These are phyloP conservation scores for Zapus hudsonius DNA, from an alignment of 2,113 vertebrate species.

Conservation along the genomic window DNA sequence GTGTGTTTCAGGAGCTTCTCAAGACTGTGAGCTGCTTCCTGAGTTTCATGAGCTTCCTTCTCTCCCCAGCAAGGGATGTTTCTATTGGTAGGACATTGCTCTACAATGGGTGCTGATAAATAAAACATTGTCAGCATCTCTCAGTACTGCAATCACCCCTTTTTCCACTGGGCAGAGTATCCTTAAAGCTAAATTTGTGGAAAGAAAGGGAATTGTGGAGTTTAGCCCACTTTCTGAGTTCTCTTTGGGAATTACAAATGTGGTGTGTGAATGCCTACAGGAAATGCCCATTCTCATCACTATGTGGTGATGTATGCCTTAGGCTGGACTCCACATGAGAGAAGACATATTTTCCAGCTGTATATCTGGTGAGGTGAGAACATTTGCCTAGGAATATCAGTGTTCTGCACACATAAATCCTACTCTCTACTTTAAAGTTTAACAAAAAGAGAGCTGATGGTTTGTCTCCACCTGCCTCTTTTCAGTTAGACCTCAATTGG, in stretches of 20 bases:
- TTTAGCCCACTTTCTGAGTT: background rate
- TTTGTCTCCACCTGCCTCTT: conserved; percentile 18
- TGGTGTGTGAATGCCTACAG: background rate
- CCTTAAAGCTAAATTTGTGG: background rate
- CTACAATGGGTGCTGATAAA: background rate
- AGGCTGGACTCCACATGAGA: background rate
- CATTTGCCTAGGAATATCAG: background rate
- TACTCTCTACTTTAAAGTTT: background rate
- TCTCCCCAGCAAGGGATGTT: too few relatives aligned
- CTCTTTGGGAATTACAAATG: background rate
- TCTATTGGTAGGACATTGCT: too few relatives aligned
- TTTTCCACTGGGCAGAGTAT: background rate
- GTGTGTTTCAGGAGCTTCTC: too few relatives aligned
- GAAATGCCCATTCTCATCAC: background rate
- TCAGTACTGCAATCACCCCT: background rate
- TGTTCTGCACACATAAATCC: background rate
- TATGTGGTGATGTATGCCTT: background rate
- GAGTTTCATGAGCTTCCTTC: too few relatives aligned
- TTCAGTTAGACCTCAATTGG: conserved; percentile 12
- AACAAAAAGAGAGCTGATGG: conserved; percentile 19
- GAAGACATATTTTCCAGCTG: background rate
- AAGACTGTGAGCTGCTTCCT: too few relatives aligned
- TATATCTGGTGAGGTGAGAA: background rate
- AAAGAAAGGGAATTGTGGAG: background rate
- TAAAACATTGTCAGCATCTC: background rate